A percentile compares a stretch with the other conserved stretches of the same genome.
These are phyloP conservation scores for Drosophila bipectinata DNA, from an alignment of 1,140 invertebrate species.

Conservation along the genomic window DNA sequence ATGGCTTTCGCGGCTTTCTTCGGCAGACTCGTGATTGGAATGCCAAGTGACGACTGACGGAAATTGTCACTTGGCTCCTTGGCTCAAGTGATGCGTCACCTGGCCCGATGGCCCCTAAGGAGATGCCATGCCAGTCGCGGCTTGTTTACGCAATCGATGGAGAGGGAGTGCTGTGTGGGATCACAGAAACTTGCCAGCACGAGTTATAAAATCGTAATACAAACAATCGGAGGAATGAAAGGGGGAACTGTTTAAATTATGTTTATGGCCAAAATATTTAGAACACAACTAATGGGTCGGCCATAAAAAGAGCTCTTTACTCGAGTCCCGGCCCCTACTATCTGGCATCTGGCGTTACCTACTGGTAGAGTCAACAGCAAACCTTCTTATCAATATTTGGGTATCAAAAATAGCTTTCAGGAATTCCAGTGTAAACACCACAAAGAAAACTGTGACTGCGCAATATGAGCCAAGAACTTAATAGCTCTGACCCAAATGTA, in stretches of 20 bases:
- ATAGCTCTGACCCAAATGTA: constrained; percentile 44
- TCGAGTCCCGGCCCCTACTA: constrained; percentile 4
- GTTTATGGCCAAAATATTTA: constrained; percentile 30
- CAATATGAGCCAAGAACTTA: constrained; percentile 39
- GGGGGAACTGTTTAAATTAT: constrained; percentile 24
- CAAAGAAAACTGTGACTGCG: constrained; percentile 42
- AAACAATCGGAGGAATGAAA: constrained; percentile 18
- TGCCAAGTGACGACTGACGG: constrained; percentile 35
- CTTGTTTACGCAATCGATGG: constrained; percentile 28
- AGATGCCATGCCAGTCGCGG: constrained; percentile 17
- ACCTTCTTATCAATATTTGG: constrained; percentile 46
- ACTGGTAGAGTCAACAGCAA: constrained; percentile 19
- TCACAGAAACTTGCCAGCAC: background rate
- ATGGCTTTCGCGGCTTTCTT: constrained; percentile 28
- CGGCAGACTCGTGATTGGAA: constrained; percentile 40
- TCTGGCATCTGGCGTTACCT: constrained; percentile 19
- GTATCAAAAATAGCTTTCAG: constrained; percentile 35
- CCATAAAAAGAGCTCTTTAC: constrained; percentile 31
- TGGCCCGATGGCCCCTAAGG: constrained; percentile 22
- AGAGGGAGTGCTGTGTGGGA: constrained; percentile 14
- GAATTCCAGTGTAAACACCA: constrained; percentile 35
- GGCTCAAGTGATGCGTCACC: constrained; percentile 25
- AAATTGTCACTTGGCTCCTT: constrained; percentile 46
- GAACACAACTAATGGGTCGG: constrained; percentile 41
- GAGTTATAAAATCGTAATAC: constrained; percentile 24